Percentiles rank a stretch among this genome's conserved stretches.
Evolutionary conservation across 1,140 invertebrate genomes (phyloP).

Genomic region (Pogonomyrmex barbatus): DNA sequence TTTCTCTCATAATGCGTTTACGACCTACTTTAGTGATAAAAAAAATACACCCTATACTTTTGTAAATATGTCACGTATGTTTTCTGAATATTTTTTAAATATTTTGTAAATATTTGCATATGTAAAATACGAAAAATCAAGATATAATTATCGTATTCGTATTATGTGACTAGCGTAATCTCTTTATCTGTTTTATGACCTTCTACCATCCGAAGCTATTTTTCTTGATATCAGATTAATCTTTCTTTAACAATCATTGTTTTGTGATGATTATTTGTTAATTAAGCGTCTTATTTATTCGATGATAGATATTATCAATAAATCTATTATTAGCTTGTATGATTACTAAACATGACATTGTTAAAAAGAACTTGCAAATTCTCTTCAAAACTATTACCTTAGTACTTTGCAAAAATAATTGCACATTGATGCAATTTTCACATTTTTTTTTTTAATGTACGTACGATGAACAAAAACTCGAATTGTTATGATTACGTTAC

Average conservation of each 20-base stretch:
- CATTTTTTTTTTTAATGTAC: not conserved
- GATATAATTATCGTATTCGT: not conserved
- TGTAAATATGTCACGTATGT: not conserved
- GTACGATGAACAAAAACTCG: not conserved
- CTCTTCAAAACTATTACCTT: not conserved
- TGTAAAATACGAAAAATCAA: not conserved
- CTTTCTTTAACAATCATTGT: not conserved
- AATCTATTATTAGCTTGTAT: not conserved
- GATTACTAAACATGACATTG: not conserved
- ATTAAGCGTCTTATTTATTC: not conserved
- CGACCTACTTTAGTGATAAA: not conserved
- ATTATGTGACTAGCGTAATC: not conserved
- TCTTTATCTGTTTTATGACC: not conserved
- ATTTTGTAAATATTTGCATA: not conserved
- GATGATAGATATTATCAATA: not conserved
- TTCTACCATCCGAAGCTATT: not conserved
- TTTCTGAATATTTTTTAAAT: not conserved
- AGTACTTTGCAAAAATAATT: not conserved
- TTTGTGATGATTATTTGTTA: not conserved
- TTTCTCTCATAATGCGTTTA: not conserved
- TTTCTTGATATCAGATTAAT: not conserved
- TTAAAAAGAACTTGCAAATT: not conserved
- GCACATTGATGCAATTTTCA: not conserved
- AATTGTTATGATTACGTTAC: conserved; percentile 17
- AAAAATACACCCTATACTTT: not conserved